Percentiles rank a stretch among this genome's conserved stretches.
Evolutionary conservation across 2,113 vertebrate species (phyloP).

Genomic region (Oncorhynchus mykiss): DNA sequence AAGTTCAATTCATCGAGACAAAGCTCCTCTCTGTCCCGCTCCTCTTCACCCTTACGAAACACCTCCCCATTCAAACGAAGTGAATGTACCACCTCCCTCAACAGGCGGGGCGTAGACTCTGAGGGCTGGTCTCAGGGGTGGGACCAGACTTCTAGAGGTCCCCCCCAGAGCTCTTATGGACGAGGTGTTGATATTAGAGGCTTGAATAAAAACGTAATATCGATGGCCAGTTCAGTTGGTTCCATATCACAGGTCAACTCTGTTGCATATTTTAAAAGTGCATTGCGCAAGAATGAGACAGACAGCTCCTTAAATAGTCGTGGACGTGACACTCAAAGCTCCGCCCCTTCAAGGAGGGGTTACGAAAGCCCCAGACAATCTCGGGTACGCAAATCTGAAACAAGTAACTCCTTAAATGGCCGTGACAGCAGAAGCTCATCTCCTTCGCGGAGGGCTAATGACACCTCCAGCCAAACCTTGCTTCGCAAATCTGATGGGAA

Average conservation of each 20-base stretch:
- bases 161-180: constrained; percentile 48
- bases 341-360: constrained; percentile 51
- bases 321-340: constrained; percentile 43
- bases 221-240: constrained; percentile 43
- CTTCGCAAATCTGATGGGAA: constrained; percentile 24
- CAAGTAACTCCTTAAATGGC: constrained; percentile 20
- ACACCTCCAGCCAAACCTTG: too few relatives aligned
- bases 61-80: constrained; percentile 51
- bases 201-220: constrained; percentile 64
- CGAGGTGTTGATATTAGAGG: constrained; percentile 55
- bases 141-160: constrained; percentile 53
- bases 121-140: constrained; percentile 45
- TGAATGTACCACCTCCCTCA: constrained; percentile 53
- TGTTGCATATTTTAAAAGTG: constrained; percentile 62
- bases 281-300: constrained; percentile 56
- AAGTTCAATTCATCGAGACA: constrained; percentile 60
- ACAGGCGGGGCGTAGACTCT: constrained; percentile 51
- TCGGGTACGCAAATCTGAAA: constrained; percentile 53
- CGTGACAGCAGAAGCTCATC: constrained; percentile 47
- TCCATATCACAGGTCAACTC: constrained; percentile 54
- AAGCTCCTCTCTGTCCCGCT: constrained; percentile 56
- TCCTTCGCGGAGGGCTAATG: constrained; percentile 31
- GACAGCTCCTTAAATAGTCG: constrained; percentile 28
- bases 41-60: constrained; percentile 57
- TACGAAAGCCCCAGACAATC: constrained; percentile 26